Percentiles rank a stretch among this genome's conserved stretches.
Evolutionary conservation across 2,888 invertebrate genomes (phyloP).

Genomic region (Agonopterix heracliana): DNA sequence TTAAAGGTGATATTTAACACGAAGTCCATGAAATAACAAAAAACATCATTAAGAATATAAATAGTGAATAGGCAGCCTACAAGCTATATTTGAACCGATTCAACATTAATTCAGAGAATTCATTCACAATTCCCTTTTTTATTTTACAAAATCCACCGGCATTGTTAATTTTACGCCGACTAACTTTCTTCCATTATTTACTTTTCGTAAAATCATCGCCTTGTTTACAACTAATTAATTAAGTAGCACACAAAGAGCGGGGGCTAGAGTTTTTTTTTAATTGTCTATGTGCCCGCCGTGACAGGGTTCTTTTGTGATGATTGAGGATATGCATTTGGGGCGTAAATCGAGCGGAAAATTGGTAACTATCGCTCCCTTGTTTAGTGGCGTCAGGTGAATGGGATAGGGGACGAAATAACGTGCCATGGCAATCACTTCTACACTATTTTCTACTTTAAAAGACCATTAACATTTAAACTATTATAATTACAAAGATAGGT

Average conservation of each 20-base stretch:
- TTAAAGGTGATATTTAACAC: too few relatives aligned
- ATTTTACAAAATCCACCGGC: slow-evolving; percentile 43
- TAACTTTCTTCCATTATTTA: slow-evolving; percentile 65
- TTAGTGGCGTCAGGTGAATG: not conserved
- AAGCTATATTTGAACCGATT: slow-evolving; percentile 29
- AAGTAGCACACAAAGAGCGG: slow-evolving; percentile 54
- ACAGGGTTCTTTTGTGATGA: slow-evolving; percentile 46
- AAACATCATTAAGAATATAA: slow-evolving; percentile 9
- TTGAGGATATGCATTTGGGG: slow-evolving; percentile 53
- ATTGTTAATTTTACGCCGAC: slow-evolving; percentile 62
- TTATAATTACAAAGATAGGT: too few relatives aligned
- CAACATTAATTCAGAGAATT: slow-evolving; percentile 30
- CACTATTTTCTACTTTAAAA: too few relatives aligned
- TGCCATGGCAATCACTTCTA: too few relatives aligned
- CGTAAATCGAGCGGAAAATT: slow-evolving; percentile 73
- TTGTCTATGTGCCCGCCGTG: slow-evolving; percentile 52
- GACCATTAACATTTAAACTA: too few relatives aligned
- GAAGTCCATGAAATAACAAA: too few relatives aligned
- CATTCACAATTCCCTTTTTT: slow-evolving; percentile 32
- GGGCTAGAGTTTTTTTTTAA: slow-evolving; percentile 47
- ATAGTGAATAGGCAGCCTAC: slow-evolving; percentile 4
- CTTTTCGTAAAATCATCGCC: slow-evolving; percentile 71
- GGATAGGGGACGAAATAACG: not conserved
- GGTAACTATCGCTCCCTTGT: slow-evolving; percentile 42
- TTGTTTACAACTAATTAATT: slow-evolving; percentile 74